Percentiles rank a stretch among this genome's conserved stretches.
These are phyloP conservation scores for Xestobium rufovillosum DNA, from an alignment of 2,888 invertebrate genomes.

Conservation along the genomic window DNA sequence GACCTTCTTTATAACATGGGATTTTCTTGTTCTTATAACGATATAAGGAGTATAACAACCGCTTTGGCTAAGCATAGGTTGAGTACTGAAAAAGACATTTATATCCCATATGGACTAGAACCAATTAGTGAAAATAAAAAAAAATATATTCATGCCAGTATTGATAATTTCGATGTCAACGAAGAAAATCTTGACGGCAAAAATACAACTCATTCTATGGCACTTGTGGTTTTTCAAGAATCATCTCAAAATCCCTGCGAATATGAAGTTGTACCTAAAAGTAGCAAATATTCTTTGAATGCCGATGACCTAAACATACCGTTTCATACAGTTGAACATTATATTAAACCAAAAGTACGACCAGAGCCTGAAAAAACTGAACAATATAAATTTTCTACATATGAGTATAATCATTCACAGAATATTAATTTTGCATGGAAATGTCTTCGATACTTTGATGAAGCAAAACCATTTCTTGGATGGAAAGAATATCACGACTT, in stretches of 20 bases:
- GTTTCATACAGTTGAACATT: slow-evolving; percentile 13
- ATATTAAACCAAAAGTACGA: slow-evolving; percentile 14
- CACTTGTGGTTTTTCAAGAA: slow-evolving; percentile 19
- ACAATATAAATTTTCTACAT: slow-evolving; percentile 10
- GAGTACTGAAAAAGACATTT: slow-evolving; percentile 5
- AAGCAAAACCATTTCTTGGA: slow-evolving; percentile 8
- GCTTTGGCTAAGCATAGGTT: slow-evolving; percentile 13
- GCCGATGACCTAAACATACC: slow-evolving; percentile 8
- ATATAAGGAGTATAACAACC: slow-evolving; percentile 15
- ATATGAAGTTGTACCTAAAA: slow-evolving; percentile 6
- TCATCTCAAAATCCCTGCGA: not conserved
- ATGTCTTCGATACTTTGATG: slow-evolving; percentile 12
- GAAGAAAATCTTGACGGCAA: slow-evolving; percentile 13
- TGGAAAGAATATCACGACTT: slow-evolving; percentile 16
- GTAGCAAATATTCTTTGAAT: slow-evolving; percentile 8
- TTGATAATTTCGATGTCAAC: slow-evolving; percentile 20
- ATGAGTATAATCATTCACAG: slow-evolving; percentile 10
- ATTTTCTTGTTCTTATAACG: slow-evolving; percentile 16
- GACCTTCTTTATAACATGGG: slow-evolving; percentile 14
- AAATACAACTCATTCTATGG: slow-evolving; percentile 14
- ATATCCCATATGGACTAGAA: slow-evolving; percentile 8
- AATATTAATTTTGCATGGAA: slow-evolving; percentile 15
- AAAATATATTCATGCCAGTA: slow-evolving; percentile 20
- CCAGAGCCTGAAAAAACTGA: slow-evolving; percentile 9
- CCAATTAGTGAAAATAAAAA: slow-evolving; percentile 7